A percentile compares a stretch with the other conserved stretches of the same genome.
phyloP scores from a whole-genome alignment of 2,888 invertebrate genomes.

The Sialis lutaria region DNA sequence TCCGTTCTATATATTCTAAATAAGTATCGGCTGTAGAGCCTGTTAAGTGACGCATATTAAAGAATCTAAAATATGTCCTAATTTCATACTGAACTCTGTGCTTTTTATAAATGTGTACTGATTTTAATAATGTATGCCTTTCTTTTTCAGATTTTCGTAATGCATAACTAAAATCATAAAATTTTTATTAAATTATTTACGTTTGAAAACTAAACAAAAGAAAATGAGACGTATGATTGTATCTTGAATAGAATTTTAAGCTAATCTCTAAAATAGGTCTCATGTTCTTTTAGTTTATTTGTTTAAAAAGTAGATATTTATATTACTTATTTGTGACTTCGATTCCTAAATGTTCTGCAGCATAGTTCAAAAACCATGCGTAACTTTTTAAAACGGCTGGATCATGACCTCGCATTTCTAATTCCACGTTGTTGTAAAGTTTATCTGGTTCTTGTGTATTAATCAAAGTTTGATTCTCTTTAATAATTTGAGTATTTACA shows the following conservation, averaged over 20 bases:
- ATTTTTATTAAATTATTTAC: neutral
- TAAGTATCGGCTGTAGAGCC: slow-evolving; percentile 92
- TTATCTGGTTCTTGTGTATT: slow-evolving; percentile 39
- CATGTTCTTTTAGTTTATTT: neutral
- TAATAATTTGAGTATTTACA: neutral
- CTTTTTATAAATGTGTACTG: slow-evolving; percentile 82
- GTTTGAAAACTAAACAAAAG: too few relatives aligned
- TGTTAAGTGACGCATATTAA: slow-evolving; percentile 71
- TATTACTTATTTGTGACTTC: slow-evolving; percentile 44
- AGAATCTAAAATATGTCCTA: slow-evolving; percentile 75
- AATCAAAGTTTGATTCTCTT: neutral
- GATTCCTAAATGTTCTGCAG: slow-evolving; percentile 68
- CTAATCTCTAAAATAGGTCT: neutral
- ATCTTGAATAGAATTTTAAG: neutral
- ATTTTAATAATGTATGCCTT: slow-evolving; percentile 66
- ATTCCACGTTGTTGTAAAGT: slow-evolving; percentile 62
- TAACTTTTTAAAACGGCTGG: slow-evolving; percentile 78
- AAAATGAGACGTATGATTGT: too few relatives aligned
- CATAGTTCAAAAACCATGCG: slow-evolving; percentile 61
- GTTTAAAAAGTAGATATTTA: neutral
- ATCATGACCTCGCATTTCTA: slow-evolving; percentile 80
- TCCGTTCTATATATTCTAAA: slow-evolving; percentile 89
- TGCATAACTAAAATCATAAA: slow-evolving; percentile 43
- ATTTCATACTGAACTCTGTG: slow-evolving; percentile 92
- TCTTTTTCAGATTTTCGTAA: slow-evolving; percentile 55